These are phyloP conservation scores for Drosophila anomelani DNA, from an alignment of 2,888 invertebrate genomes.

Conservation along the genomic window DNA sequence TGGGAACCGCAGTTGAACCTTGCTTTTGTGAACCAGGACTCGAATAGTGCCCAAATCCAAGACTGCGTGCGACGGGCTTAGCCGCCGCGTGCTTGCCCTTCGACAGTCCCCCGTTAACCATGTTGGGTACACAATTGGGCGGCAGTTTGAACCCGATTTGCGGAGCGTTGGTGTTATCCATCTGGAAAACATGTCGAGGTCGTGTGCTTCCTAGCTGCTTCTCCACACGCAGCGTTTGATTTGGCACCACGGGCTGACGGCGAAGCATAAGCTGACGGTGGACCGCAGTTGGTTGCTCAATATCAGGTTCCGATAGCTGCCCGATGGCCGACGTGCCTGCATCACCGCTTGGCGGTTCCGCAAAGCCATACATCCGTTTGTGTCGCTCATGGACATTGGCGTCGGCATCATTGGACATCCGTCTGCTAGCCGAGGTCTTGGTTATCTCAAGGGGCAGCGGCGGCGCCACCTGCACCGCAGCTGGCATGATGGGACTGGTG, in stretches of 20 bases:
- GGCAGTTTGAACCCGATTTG: constrained; percentile 49
- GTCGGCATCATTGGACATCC: constrained; percentile 42
- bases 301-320: background rate
- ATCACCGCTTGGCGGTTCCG: constrained; percentile 7
- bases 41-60: constrained; percentile 46
- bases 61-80: background rate
- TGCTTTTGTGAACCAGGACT: constrained; percentile 3
- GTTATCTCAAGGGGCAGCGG: constrained; percentile 48
- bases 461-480: constrained; percentile 51
- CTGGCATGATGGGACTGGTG: constrained; percentile 41
- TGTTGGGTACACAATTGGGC: background rate
- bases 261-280: constrained; percentile 6
- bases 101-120: constrained; percentile 2
- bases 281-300: background rate
- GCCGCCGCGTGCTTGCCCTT: background rate
- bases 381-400: constrained; percentile 48
- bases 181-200: constrained; percentile 53
- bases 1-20: constrained; percentile 42
- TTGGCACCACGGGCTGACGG: constrained; percentile 64
- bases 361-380: constrained; percentile 33
- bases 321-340: constrained; percentile 43
- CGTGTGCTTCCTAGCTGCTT: constrained; percentile 44
- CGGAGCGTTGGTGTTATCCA: constrained; percentile 55
- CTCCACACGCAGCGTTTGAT: constrained; percentile 72
- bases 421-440: constrained; percentile 58